A percentile compares a stretch with the other conserved stretches of the same genome.
Conservation (phyloP, 2,888 invertebrate species). For the Agrilus mali region DNA sequence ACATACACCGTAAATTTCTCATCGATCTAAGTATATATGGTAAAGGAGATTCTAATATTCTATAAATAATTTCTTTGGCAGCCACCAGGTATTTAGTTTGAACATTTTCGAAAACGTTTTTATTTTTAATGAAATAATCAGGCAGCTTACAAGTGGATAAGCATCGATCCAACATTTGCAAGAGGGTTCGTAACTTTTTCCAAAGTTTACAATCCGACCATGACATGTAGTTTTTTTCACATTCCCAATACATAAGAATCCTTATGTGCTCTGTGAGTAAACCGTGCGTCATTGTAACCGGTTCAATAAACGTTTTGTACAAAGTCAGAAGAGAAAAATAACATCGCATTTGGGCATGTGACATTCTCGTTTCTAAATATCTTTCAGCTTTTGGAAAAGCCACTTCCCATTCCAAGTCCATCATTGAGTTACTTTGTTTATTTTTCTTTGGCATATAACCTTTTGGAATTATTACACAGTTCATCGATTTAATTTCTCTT, state of each 20-base stretch:
- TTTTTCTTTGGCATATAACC: constrained; percentile 53
- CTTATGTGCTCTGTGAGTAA: constrained; percentile 60
- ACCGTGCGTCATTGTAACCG: constrained; percentile 48
- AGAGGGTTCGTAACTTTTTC: constrained; percentile 47
- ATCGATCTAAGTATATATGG: constrained; percentile 57
- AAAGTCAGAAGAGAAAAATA: constrained; percentile 55
- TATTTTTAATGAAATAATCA: constrained; percentile 58
- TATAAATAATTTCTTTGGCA: constrained; percentile 53
- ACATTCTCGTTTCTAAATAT: constrained; percentile 58
- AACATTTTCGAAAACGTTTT: constrained; percentile 61
- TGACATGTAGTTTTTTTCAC: constrained; percentile 51
- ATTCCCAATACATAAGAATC: constrained; percentile 64
- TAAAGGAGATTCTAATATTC: constrained; percentile 58
- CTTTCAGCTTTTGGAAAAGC: constrained; percentile 66
- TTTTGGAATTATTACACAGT: constrained; percentile 58
- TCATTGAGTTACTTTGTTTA: constrained; percentile 29
- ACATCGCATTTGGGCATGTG: constrained; percentile 57
- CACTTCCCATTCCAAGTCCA: constrained; percentile 62
- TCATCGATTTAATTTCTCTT: constrained; percentile 46
- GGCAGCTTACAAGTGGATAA: constrained; percentile 49
- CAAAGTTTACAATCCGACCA: constrained; percentile 69
- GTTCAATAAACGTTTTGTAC: constrained; percentile 61
- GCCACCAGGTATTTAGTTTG: constrained; percentile 48
- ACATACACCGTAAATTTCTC: constrained; percentile 50
- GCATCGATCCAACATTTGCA: constrained; percentile 47